phyloP scores from a whole-genome alignment of 2,888 invertebrate species.

The Trachelus stipa region DNA sequence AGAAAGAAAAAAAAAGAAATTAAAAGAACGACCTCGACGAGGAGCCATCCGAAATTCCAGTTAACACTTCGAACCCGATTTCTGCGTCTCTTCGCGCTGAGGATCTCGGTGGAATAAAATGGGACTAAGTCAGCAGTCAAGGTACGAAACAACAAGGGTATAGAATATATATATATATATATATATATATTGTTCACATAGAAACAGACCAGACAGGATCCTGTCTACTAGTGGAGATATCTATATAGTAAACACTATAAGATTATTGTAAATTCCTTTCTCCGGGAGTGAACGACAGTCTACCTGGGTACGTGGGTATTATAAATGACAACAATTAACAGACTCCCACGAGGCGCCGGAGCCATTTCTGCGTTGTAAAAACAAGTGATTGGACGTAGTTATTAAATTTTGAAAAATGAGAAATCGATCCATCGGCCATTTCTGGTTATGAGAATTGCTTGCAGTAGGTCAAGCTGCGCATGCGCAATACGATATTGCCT shows the following conservation, averaged over 20 bases:
- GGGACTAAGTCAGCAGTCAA: background rate
- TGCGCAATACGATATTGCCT: background rate
- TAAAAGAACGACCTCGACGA: background rate
- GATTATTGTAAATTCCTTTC: background rate
- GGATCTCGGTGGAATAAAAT: background rate
- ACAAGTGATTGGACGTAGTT: background rate
- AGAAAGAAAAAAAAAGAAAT: background rate
- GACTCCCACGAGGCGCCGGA: constrained; percentile 30
- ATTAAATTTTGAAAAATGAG: background rate
- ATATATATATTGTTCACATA: background rate
- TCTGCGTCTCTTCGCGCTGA: background rate
- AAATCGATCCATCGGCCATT: background rate
- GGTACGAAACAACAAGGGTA: background rate
- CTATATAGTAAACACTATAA: background rate
- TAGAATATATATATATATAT: background rate
- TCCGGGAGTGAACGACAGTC: background rate
- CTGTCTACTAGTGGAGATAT: background rate
- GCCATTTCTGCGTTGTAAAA: background rate
- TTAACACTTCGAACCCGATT: background rate
- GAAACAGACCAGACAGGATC: background rate
- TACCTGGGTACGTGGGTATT: constrained; percentile 23
- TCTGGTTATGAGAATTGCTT: background rate
- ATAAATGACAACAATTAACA: constrained; percentile 32
- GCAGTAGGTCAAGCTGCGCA: background rate
- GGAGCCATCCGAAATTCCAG: background rate